Percentiles rank a stretch among this genome's conserved stretches.
phyloP scores from a whole-genome alignment of 2,113 vertebrate species.

The Hemichromis elongatus region DNA sequence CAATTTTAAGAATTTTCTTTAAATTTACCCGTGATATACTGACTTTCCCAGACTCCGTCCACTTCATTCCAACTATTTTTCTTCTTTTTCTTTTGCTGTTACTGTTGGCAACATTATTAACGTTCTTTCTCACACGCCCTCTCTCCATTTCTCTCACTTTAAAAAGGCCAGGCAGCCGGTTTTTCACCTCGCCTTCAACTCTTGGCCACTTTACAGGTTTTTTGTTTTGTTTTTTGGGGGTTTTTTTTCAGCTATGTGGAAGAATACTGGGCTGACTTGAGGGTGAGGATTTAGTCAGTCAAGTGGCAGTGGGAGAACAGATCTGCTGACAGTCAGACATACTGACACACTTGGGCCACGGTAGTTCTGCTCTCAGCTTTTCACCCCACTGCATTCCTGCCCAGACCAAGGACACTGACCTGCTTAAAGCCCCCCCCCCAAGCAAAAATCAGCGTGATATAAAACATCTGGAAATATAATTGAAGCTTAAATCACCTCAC shows the following conservation, averaged over 20 bases:
- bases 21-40: neutral
- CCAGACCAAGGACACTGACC: conserved; percentile 4
- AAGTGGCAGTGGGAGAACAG: conserved; percentile 59
- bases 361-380: conserved; percentile 30
- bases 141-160: conserved; percentile 9
- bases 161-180: conserved; percentile 25
- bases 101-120: conserved; percentile 34
- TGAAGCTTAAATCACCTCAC: neutral
- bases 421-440: neutral
- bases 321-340: conserved; percentile 58
- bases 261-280: conserved; percentile 34
- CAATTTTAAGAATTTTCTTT: neutral
- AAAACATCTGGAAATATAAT: neutral
- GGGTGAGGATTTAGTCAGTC: conserved; percentile 43
- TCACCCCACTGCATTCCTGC: conserved; percentile 37
- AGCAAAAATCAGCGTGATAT: neutral
- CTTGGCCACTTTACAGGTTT: conserved; percentile 36
- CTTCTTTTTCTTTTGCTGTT: conserved; percentile 10
- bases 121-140: conserved; percentile 10
- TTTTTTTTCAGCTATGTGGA: neutral
- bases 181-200: conserved; percentile 64
- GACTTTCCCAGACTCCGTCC: neutral
- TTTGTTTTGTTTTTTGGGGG: neutral
- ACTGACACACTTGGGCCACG: conserved; percentile 55
- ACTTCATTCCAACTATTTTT: conserved; percentile 26